Base-by-base conservation (phyloP, 2,888 invertebrate species). In the Cheilosia pagana region DNA sequence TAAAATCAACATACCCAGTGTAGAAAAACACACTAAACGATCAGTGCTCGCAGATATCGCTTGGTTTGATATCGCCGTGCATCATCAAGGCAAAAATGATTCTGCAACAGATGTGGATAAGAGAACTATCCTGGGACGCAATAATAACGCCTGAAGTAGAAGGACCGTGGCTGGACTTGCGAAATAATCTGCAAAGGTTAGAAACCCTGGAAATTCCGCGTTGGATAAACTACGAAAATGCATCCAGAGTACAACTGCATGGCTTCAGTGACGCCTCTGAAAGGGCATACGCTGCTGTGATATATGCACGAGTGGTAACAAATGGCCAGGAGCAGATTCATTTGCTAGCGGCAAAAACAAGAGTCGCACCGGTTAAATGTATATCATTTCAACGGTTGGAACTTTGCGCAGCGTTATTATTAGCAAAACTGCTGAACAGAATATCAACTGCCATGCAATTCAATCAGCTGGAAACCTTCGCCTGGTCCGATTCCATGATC, bases 21-120 rank as follows among this genome's bases (percentile, higher is more conserved):
- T 21, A 19, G 21, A 60, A 3, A 63, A 12, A 48, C 3, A 53
- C 21, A 67, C 71, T 8, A 28, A 78, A 70, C 55, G 71, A 35
- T 57, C 43, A 0, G 53, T 81, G 10, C 35, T 78, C 25, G 67
- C 67, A 31, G 63, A 60, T 6, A 81, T 65, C 19, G 12, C 39
- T 86, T 0, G 82, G 70, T 10, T 76, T 67, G 81, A 57, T 68
- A 14, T 43, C 57, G 21, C 70, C 86, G 10, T 57, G 72, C 6
- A 25, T 76, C 19, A 28, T 81, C 2, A 72, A 52, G 35, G 86
- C 59, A 14, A 59, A 70, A 41, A 7, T 70, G 4, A 25, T 59
- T n/a, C 8, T 59, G 35, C 70, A 71, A 55, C 57, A 59, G 39
- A 14, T 59, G 7, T 71, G 57, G 70, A 16, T 50, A 12, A n/a